Evolutionary conservation across 2,888 invertebrate genomes (phyloP).

Genomic region (Netelia inedita): DNA sequence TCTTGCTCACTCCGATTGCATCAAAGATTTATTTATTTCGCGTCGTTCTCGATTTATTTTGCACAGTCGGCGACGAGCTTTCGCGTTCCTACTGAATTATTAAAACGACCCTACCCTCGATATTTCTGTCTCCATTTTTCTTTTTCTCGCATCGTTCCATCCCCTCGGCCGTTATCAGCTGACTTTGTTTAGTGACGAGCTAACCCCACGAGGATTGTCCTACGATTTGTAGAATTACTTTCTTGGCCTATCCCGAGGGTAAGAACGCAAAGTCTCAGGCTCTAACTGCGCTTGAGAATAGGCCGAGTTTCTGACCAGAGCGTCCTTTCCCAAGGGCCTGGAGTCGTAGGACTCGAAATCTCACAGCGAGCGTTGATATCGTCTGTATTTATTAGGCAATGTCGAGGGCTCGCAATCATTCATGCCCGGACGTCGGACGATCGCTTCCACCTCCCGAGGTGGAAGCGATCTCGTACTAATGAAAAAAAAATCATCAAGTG

Average conservation of each 20-base stretch:
- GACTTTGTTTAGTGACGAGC: not conserved
- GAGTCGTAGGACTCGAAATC: no score
- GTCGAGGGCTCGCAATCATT: no score
- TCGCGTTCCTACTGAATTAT: not conserved
- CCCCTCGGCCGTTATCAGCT: not conserved
- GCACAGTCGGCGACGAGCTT: not conserved
- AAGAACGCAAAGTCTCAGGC: not conserved
- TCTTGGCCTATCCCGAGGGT: not conserved
- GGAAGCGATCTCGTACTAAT: no score
- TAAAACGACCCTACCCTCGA: not conserved
- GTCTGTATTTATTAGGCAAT: no score
- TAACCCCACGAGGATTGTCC: not conserved
- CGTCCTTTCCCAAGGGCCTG: no score
- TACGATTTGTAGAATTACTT: not conserved
- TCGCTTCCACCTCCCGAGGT: no score
- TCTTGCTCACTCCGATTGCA: no score
- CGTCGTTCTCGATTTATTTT: not conserved
- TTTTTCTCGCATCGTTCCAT: not conserved
- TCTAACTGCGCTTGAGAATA: not conserved
- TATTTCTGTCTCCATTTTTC: not conserved
- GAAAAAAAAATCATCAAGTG: no score
- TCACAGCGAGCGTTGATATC: no score
- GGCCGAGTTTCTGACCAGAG: not conserved
- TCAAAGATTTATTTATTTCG: not conserved
- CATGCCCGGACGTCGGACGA: no score